A percentile compares a stretch with the other conserved stretches of the same genome.
Conservation (phyloP, 1,140 invertebrate species). For the Nylanderia fulva region DNA sequence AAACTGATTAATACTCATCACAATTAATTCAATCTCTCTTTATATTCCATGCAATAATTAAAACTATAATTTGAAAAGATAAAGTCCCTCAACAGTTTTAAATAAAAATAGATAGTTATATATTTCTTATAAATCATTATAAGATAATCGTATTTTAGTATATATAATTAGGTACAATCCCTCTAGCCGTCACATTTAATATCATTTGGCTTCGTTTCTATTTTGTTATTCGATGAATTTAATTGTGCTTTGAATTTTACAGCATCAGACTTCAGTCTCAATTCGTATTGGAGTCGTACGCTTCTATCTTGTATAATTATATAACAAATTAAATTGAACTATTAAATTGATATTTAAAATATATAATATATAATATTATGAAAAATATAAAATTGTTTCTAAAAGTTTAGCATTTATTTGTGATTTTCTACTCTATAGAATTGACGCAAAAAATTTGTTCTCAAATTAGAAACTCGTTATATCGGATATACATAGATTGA, state of each 20-base stretch:
- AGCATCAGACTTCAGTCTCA: conserved; percentile 2
- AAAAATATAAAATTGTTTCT: background rate
- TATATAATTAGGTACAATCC: background rate
- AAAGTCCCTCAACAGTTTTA: background rate
- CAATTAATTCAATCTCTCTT: background rate
- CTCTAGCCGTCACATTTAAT: no score
- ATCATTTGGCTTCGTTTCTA: no score
- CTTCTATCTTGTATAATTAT: conserved; percentile 20
- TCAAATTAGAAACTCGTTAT: background rate
- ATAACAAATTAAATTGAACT: conserved; percentile 2
- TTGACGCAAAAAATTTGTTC: background rate
- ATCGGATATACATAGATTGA: no score
- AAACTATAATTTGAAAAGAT: background rate
- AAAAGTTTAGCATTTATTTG: background rate
- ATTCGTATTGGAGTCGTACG: background rate
- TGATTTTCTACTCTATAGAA: background rate
- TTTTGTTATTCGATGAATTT: background rate
- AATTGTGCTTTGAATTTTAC: background rate
- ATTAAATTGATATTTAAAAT: background rate
- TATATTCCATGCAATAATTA: background rate
- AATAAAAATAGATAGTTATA: background rate
- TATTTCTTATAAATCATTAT: background rate
- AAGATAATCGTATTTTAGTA: background rate
- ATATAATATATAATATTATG: background rate
- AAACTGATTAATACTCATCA: background rate